A percentile compares a stretch with the other conserved stretches of the same genome.
phyloP scores from a whole-genome alignment of 2,888 invertebrate species.

The Leptodirus hochenwartii region DNA sequence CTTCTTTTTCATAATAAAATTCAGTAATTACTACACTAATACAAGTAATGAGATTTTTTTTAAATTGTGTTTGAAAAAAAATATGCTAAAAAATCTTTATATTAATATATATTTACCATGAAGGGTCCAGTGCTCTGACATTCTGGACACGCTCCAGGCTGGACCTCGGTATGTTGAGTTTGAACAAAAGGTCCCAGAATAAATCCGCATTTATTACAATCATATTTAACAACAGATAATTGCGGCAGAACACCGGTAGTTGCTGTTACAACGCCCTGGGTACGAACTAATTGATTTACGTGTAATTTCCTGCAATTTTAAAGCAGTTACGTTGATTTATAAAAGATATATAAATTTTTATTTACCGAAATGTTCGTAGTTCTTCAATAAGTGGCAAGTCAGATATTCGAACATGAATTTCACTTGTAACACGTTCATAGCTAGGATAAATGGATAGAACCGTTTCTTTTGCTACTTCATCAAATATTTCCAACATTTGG shows the following conservation, averaged over 20 bases:
- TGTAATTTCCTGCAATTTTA: constrained; percentile 45
- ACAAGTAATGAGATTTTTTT: neutral
- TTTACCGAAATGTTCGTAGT: constrained; percentile 66
- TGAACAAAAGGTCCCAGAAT: constrained; percentile 94
- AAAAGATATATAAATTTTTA: neutral
- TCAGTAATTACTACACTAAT: constrained; percentile 1
- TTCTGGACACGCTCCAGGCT: constrained; percentile 93
- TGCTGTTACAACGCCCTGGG: constrained; percentile 87
- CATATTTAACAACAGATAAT: constrained; percentile 87
- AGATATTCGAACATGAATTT: constrained; percentile 89
- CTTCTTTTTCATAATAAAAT: too few species aligned
- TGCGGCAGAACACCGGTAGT: constrained; percentile 94
- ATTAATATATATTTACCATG: constrained; percentile 36
- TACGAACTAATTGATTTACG: constrained; percentile 87
- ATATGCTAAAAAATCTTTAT: constrained; percentile 2
- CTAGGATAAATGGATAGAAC: constrained; percentile 89
- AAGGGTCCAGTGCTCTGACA: constrained; percentile 95
- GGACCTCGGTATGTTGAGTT: constrained; percentile 80
- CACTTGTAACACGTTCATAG: constrained; percentile 83
- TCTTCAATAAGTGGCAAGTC: constrained; percentile 94
- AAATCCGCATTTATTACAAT: constrained; percentile 91
- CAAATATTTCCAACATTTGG: constrained; percentile 92
- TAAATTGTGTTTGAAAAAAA: neutral
- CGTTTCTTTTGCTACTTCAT: constrained; percentile 84
- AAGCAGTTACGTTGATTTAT: neutral